Evolutionary conservation across 2,888 invertebrate genomes (phyloP).

Genomic region (Idaea biselata): DNA sequence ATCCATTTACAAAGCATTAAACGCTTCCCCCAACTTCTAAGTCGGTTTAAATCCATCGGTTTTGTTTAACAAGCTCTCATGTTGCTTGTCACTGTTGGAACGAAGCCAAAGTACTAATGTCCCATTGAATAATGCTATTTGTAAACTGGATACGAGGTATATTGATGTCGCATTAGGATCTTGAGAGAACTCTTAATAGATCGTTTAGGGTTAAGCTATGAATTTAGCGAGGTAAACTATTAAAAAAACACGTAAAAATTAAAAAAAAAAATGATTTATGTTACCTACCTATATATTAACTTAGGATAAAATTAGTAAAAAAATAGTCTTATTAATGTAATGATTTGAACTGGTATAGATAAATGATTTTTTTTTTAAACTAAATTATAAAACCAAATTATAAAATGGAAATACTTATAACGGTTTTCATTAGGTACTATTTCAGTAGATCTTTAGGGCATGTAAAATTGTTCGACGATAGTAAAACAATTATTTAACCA

Average conservation of each 20-base stretch:
- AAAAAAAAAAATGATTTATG: too few relatives aligned
- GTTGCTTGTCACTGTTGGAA: conserved; percentile 54
- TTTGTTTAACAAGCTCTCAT: conserved; percentile 56
- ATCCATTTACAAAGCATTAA: conserved; percentile 2
- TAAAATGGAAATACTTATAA: too few relatives aligned
- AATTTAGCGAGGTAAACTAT: conserved; percentile 31
- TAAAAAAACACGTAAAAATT: background rate
- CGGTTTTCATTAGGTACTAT: too few relatives aligned
- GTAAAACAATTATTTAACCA: conserved; percentile 3
- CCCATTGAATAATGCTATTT: conserved; percentile 77
- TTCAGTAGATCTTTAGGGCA: too few relatives aligned
- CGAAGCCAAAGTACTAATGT: conserved; percentile 73
- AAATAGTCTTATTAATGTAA: too few relatives aligned
- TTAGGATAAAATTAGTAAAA: too few relatives aligned
- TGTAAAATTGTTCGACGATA: too few relatives aligned
- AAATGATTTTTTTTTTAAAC: too few relatives aligned
- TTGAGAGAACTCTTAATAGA: conserved; percentile 53
- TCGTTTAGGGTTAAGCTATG: conserved; percentile 52
- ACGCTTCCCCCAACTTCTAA: conserved; percentile 17
- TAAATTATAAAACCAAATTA: too few relatives aligned
- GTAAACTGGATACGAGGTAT: conserved; percentile 52
- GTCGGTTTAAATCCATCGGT: conserved; percentile 25
- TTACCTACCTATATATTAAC: too few relatives aligned
- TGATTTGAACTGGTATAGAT: too few relatives aligned
- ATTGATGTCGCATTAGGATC: conserved; percentile 42